A percentile compares a stretch with the other conserved stretches of the same genome.
Evolutionary conservation across 2,113 vertebrate species (phyloP).

Genomic region (Chaetops frenatus): DNA sequence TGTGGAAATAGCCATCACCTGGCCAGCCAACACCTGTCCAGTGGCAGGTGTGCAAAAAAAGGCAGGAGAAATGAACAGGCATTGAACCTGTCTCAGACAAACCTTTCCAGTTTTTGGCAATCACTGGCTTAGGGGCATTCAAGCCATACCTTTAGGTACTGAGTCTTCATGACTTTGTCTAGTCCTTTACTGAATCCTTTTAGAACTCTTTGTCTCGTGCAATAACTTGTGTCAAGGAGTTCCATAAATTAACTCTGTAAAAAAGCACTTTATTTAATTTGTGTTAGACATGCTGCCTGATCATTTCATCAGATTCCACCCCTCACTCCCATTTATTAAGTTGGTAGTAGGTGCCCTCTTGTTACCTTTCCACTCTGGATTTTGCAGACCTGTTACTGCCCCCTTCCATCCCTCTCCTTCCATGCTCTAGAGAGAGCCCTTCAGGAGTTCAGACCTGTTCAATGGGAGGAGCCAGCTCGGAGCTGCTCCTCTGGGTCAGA

Average conservation of each 20-base stretch:
- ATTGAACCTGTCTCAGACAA: background rate
- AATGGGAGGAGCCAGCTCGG: background rate
- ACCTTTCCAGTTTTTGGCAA: background rate
- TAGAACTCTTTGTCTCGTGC: background rate
- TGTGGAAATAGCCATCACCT: accelerated
- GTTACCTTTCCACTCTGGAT: background rate
- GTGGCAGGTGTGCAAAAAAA: background rate
- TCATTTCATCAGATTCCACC: background rate
- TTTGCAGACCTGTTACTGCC: background rate
- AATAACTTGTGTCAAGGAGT: slow-evolving; percentile 16
- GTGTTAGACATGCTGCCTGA: slow-evolving; percentile 10
- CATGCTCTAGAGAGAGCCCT: background rate
- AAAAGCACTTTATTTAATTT: slow-evolving; percentile 55
- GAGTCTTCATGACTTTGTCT: slow-evolving; percentile 14
- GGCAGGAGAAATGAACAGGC: background rate
- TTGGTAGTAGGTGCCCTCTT: background rate
- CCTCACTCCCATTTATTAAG: background rate
- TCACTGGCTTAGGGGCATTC: background rate
- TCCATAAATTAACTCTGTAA: slow-evolving; percentile 38
- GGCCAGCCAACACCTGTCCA: background rate
- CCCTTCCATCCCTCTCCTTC: background rate
- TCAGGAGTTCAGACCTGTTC: background rate
- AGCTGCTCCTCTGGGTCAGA: background rate
- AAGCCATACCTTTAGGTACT: background rate
- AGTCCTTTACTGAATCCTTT: slow-evolving; percentile 13